Percentiles rank a stretch among this genome's conserved stretches.
Evolutionary conservation across 2,888 invertebrate species (phyloP).

Genomic region (Brenthis daphne): DNA sequence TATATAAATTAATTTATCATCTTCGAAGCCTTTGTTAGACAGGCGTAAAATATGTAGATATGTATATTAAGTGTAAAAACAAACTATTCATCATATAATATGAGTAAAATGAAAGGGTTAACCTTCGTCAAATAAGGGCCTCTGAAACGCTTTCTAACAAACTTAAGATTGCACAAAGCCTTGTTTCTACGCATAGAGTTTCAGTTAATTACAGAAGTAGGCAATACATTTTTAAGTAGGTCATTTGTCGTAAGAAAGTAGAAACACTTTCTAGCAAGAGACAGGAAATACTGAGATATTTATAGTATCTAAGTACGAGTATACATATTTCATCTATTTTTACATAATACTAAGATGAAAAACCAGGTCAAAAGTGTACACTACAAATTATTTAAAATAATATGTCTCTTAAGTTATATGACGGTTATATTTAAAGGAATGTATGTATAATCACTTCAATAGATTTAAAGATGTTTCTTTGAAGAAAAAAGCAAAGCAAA

Average conservation of each 20-base stretch:
- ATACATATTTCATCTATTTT: too few species aligned
- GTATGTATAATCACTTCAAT: too few species aligned
- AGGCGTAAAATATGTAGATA: background rate
- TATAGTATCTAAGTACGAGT: background rate
- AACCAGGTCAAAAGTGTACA: too few species aligned
- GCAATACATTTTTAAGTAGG: conserved; percentile 17
- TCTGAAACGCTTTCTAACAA: conserved; percentile 9
- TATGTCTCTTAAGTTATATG: too few species aligned
- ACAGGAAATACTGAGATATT: background rate
- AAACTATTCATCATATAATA: conserved; percentile 16
- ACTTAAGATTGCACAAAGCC: conserved; percentile 17
- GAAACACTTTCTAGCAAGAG: background rate
- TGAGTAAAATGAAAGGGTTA: conserved; percentile 15
- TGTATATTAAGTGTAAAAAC: conserved; percentile 5
- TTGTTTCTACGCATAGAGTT: conserved; percentile 7
- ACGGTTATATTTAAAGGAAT: too few species aligned
- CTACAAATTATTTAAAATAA: too few species aligned
- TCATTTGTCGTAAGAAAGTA: conserved; percentile 12
- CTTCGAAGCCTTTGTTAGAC: background rate
- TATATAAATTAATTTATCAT: background rate
- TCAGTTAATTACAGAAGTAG: conserved; percentile 15
- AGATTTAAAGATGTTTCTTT: too few species aligned
- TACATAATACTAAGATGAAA: too few species aligned
- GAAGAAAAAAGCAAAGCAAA: too few species aligned
- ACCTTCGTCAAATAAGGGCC: conserved; percentile 17